Evolutionary conservation across 2,113 vertebrate genomes (phyloP).

Genomic region (Stomatorhinus ivindoensis): DNA sequence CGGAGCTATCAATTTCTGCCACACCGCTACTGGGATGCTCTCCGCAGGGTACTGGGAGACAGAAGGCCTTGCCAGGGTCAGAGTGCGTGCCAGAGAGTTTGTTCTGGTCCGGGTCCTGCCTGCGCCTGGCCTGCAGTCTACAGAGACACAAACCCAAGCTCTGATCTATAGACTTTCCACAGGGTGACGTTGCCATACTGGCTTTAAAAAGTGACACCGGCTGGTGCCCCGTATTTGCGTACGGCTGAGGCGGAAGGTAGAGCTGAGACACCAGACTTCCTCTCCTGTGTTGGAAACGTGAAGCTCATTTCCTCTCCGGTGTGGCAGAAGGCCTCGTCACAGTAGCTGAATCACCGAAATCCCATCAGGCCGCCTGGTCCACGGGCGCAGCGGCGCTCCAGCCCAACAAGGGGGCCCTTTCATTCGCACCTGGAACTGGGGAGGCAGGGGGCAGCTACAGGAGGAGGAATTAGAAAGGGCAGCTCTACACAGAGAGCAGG

Average conservation of each 20-base stretch:
- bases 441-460: neutral
- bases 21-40: neutral
- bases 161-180: neutral
- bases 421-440: neutral
- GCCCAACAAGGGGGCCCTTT: neutral
- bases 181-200: neutral
- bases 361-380: neutral
- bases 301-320: neutral
- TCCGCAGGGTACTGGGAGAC: neutral
- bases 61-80: neutral
- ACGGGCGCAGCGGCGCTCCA: neutral
- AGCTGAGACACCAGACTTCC: neutral
- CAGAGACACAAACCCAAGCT: neutral
- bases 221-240: neutral
- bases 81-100: neutral
- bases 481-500: neutral
- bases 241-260: neutral
- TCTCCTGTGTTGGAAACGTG: neutral
- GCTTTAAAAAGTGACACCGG: neutral
- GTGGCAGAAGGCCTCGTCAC: neutral
- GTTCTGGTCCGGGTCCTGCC: neutral
- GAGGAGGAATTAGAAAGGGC: neutral
- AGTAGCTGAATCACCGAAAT: neutral
- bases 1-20: conserved; percentile 5
- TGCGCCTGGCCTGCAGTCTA: neutral